Conservation (phyloP, 2,797 vertebrate genomes). For the Rhinichthys osculus region DNA sequence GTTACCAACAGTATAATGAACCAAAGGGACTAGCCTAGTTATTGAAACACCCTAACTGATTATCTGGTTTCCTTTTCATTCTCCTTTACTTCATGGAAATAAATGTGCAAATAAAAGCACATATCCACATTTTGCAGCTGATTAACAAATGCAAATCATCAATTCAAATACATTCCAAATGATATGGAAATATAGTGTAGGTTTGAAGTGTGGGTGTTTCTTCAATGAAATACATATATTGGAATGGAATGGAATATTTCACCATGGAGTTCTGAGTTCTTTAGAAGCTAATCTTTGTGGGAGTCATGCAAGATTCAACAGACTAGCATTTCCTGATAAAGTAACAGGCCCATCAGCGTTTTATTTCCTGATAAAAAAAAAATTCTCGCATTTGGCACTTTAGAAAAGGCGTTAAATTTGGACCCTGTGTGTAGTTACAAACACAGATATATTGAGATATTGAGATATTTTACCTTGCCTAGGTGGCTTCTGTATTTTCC, state of each 20-base stretch:
- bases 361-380: background rate
- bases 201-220: background rate
- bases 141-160: background rate
- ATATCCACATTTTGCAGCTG: background rate
- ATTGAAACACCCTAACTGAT: background rate
- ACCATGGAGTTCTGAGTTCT: background rate
- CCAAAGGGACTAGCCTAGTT: background rate
- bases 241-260: too few species aligned
- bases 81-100: background rate
- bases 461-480: background rate
- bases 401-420: background rate
- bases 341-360: background rate
- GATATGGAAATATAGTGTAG: too few species aligned
- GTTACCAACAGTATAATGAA: background rate
- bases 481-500: background rate
- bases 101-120: background rate
- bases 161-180: background rate
- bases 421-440: background rate
- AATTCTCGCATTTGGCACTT: background rate
- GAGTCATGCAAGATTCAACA: background rate
- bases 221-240: background rate
- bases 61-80: background rate
- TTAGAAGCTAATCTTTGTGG: background rate
- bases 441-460: background rate
- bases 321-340: background rate